phyloP scores from a whole-genome alignment of 2,797 vertebrate species.

The Carapus acus region DNA sequence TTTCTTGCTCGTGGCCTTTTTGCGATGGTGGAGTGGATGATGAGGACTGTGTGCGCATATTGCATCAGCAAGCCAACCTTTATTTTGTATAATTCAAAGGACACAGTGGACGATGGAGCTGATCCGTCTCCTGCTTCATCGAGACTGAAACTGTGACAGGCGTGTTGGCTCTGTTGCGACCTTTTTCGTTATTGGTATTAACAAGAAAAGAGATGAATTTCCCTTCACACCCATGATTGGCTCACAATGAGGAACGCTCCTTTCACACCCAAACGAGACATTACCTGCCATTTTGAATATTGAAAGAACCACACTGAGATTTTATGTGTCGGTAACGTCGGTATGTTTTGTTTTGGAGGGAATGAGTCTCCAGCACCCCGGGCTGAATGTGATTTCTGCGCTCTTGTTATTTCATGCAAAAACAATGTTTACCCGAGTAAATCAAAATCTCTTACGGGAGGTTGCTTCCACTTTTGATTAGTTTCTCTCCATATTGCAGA shows the following conservation, averaged over 20 bases:
- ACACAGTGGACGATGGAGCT: slow-evolving; percentile 31
- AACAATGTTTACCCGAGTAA: not conserved
- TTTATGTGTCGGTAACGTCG: no score
- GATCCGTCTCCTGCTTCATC: slow-evolving; percentile 17
- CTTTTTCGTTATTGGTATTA: no score
- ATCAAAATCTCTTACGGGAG: not conserved
- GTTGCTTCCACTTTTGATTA: not conserved
- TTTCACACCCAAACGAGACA: no score
- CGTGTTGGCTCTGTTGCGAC: not conserved
- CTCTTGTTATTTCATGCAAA: no score
- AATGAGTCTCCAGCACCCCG: no score
- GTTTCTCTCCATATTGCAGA: slow-evolving; percentile 4
- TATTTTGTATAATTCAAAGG: slow-evolving; percentile 40
- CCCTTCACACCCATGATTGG: no score
- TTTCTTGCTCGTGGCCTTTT: slow-evolving; percentile 40
- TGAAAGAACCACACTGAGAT: no score
- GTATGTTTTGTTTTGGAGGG: no score
- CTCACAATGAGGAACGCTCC: no score
- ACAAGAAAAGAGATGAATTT: no score
- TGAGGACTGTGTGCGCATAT: slow-evolving; percentile 41
- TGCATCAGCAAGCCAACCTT: slow-evolving; percentile 55
- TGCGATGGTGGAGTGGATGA: slow-evolving; percentile 49
- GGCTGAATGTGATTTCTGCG: no score
- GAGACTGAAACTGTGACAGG: not conserved
- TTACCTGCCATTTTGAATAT: no score